Evolutionary conservation across 2,113 vertebrate species (phyloP), one percentile per base, ranked within the genome.

Genomic region (Tachuris rubrigastra): DNA sequence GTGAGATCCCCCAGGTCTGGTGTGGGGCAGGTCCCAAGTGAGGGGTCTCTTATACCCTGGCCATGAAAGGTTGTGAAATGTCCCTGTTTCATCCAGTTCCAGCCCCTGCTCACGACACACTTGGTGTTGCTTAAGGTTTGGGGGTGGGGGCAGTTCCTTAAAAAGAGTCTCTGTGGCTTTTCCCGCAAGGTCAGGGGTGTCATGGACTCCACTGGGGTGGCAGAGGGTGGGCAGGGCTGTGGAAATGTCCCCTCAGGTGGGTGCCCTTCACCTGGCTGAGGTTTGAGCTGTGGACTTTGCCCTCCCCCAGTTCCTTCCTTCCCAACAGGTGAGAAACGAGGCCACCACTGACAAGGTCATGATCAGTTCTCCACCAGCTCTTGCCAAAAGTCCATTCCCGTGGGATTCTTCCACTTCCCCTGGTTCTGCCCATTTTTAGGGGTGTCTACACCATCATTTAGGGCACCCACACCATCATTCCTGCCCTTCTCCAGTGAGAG

Each of bases 11-110:
- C 72, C 14, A 1, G 0, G 85, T 46, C 5, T 18, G 77, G 14
- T n/a, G 8, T 2, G 0, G 35, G 7, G 13, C 21, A 2, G 8
- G 42, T 23, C 60, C 5, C 9, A 5, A 60, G 30, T 0, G 0
- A 0, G 39, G 39, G 7, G 25, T 4, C 84, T 93, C 44, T 96
- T 96, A 95, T 96, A 94, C 65, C 71, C 65, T 10, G 8, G 8
- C 47, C 12, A 0, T 2, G 63, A 22, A 37, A 4, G 0, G 5
- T 96, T 96, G 87, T 80, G 89, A 84, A 96, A 96, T 3, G 52
- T 42, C 71, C 11, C 62, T 2, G 2, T 86, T 75, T 56, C 87
- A 23, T 7, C 88, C 91, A 42, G 1, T 81, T 77, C 74, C 89
- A 69, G 63, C 10, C 56, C 17, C 9, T 42, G 37, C 18, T 75